phyloP scores from a whole-genome alignment of 1,140 invertebrate species.

The Orussus abietinus region DNA sequence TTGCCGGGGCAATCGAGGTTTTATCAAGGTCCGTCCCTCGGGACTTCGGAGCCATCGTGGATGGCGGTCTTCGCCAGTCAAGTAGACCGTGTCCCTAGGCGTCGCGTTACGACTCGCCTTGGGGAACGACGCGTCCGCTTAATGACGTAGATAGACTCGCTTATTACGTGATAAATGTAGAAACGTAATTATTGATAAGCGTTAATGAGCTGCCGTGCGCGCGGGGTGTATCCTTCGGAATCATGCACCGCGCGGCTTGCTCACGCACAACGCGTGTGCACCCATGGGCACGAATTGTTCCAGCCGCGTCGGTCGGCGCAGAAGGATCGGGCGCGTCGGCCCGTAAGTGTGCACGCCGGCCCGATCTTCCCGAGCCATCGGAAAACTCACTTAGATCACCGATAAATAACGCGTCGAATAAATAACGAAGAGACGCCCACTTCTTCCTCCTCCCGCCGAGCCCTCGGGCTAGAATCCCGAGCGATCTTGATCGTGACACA shows the following conservation, averaged over 20 bases:
- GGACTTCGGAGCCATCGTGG: no score
- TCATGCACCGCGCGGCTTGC: slow-evolving; percentile 27
- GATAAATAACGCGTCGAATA: slow-evolving; percentile 41
- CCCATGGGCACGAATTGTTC: slow-evolving; percentile 19
- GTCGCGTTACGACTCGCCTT: slow-evolving; percentile 12
- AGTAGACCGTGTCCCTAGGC: slow-evolving; percentile 34
- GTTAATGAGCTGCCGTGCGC: slow-evolving; percentile 31
- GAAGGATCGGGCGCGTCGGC: slow-evolving; percentile 19
- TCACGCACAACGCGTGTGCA: slow-evolving; percentile 30
- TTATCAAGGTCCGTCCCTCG: no score
- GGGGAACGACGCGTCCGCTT: slow-evolving; percentile 20
- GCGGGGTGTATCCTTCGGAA: slow-evolving; percentile 23
- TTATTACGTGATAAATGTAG: slow-evolving; percentile 41
- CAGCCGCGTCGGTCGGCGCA: slow-evolving; percentile 6
- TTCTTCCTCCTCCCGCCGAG: no score
- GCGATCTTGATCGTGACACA: slow-evolving; percentile 42
- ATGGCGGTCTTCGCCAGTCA: no score
- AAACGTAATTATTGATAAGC: slow-evolving; percentile 44
- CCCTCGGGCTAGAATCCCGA: slow-evolving; percentile 34
- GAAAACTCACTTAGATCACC: slow-evolving; percentile 42
- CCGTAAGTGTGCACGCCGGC: slow-evolving; percentile 9
- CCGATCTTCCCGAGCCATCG: slow-evolving; percentile 31
- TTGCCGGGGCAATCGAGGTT: no score
- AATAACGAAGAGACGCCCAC: no score
- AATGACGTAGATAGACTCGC: slow-evolving; percentile 34